A percentile compares a stretch with the other conserved stretches of the same genome.
phyloP scores from a whole-genome alignment of 2,888 invertebrate species.

The Sussaba pulchella region DNA sequence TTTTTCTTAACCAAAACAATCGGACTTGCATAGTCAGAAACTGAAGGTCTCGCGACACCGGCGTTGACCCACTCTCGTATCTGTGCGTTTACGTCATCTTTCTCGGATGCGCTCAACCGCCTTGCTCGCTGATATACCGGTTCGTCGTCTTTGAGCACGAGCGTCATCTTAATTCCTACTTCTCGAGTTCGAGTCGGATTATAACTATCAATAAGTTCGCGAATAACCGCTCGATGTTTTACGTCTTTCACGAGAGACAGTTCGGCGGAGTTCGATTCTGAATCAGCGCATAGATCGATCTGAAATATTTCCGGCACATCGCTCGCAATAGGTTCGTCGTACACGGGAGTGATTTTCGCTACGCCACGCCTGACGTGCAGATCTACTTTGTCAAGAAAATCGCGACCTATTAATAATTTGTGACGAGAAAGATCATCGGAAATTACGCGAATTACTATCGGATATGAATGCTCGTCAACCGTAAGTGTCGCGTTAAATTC shows the following conservation, averaged over 20 bases:
- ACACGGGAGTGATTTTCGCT: too few relatives aligned
- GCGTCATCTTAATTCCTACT: constrained; percentile 71
- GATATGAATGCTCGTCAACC: not conserved
- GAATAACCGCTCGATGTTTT: too few relatives aligned
- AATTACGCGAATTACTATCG: not conserved
- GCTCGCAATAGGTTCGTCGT: too few relatives aligned
- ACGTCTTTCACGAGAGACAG: too few relatives aligned
- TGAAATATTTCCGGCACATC: too few relatives aligned
- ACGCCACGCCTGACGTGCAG: too few relatives aligned
- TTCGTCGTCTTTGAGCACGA: constrained; percentile 74
- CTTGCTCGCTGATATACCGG: constrained; percentile 73
- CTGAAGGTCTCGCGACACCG: constrained; percentile 68
- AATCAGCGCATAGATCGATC: too few relatives aligned
- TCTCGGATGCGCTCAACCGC: constrained; percentile 70
- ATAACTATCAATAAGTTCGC: too few relatives aligned
- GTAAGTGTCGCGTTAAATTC: too few relatives aligned
- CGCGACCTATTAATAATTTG: not conserved
- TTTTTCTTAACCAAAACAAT: constrained; percentile 72
- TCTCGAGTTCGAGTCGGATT: constrained; percentile 46
- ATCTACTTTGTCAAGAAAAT: not conserved
- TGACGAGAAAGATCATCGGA: constrained; percentile 23
- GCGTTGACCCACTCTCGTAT: constrained; percentile 75
- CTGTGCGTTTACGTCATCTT: constrained; percentile 72
- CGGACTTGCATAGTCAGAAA: constrained; percentile 67
- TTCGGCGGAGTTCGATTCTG: too few relatives aligned